Evolutionary conservation across 2,797 vertebrate genomes (phyloP).

Genomic region (Natrix natrix): DNA sequence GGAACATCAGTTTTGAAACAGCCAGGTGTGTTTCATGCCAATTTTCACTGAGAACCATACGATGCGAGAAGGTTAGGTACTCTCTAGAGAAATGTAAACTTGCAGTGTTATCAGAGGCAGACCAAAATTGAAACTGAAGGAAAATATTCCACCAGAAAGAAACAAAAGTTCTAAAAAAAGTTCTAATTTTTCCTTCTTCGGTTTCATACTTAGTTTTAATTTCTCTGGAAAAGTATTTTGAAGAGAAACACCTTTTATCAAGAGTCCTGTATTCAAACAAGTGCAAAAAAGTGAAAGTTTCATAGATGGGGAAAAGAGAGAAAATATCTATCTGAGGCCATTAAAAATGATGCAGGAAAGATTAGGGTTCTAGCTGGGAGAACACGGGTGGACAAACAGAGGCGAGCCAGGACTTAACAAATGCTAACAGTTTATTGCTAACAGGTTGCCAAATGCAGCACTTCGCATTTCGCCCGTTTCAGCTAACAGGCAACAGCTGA

Average conservation of each 20-base stretch:
- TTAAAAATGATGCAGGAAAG: too few species aligned
- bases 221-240: not conserved
- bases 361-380: too few species aligned
- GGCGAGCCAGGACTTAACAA: too few species aligned
- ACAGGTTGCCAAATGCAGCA: too few species aligned
- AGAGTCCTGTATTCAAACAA: not conserved
- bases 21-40: slow-evolving; percentile 54
- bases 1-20: slow-evolving; percentile 36
- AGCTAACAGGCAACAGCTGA: too few species aligned
- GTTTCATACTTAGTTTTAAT: not conserved
- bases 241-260: not conserved
- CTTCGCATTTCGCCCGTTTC: too few species aligned
- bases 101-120: slow-evolving; percentile 23
- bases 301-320: not conserved
- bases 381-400: too few species aligned
- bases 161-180: slow-evolving; percentile 23
- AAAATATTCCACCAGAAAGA: not conserved
- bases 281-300: not conserved
- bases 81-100: slow-evolving; percentile 12
- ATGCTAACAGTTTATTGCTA: too few species aligned
- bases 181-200: not conserved
- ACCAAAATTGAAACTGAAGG: not conserved
- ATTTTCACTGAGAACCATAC: slow-evolving; percentile 48
- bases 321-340: not conserved
- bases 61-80: slow-evolving; percentile 39